Base-by-base conservation (phyloP, 2,888 invertebrate species). In the Drosophila mimetica region DNA sequence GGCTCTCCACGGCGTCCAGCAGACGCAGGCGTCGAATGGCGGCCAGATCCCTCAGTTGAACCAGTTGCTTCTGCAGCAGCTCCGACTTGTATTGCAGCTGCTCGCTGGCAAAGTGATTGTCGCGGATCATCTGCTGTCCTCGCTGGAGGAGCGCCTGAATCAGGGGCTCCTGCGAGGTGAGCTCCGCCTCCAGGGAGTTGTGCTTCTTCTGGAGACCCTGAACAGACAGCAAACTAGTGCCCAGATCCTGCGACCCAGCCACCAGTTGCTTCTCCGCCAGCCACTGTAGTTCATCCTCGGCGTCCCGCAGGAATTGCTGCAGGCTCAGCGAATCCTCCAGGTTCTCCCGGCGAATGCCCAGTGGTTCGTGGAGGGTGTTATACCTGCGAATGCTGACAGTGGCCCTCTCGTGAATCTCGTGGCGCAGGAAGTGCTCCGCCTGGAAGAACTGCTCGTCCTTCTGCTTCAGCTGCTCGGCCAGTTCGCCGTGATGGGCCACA, bases 181-280 rank as follows among this genome's bases (percentile, higher is more conserved):
- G 93, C 90, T 99, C 98, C 0, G 97, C 96, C 90, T 99, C 98
- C 34, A 99, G 90, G 0, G 96, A 95, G 89, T 97, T 96, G 89
- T 99, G 98, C 91, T 98, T 98, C 93, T 99, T 99, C 88, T 97
- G 96, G 44, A 98, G 92, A 60, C 96, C 95, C 89, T 98, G 97
- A 0, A 98, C 97, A 13, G 96, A 95, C 1, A 94, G 93, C 55
- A 96, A 91, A 63, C 90, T 92, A 25, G 86, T 93, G 11, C 95
- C 95, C 13, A 96, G 92, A 89, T 96, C 96, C 25, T 93, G 93
- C 0, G 96, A 96, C 2, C 94, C 93, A 1, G 95, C 96, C 6
- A 95, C 90, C 0, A 94, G 93, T 84, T 95, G 95, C 77, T 96
- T 95, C 81, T 97, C 96, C 4, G 93, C 92, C n/a, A 99, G 92